Base-by-base conservation (phyloP, 2,113 vertebrate species). In the Mixornis gularis region DNA sequence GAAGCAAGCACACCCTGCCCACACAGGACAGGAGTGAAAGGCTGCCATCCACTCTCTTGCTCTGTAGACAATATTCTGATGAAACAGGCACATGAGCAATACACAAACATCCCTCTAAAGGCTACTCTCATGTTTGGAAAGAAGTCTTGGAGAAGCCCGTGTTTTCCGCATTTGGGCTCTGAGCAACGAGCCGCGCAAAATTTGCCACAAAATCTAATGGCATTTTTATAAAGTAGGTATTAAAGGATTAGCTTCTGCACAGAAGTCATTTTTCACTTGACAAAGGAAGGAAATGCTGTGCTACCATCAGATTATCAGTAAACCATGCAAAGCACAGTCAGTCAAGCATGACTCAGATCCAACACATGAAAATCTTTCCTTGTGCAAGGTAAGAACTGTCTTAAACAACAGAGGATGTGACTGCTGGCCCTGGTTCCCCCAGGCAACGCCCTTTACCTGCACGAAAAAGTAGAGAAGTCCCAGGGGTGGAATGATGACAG, bases 391-490 rank as follows among this genome's bases (percentile, higher is more conserved):
- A 55, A 63, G 20, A 74, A 44, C 13, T 43, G 9, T 9, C 53
- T 41, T 22, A 46, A 80, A 9, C 24, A 63, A 46, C 21, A 79
- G 53, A 77, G 20, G 30, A 49, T 8, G 27, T 5, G 11, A 49
- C 36, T 19, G 21, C 38, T 65, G 48, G 20, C 17, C 55, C 6
- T 16, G 36, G 12, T 4, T 48, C 4, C 9, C 34, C n/a, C 51
- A 27, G 12, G 36, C 2, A 13, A 34, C 17, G 34, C 3, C 20
- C 29, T 76, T 38, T n/a, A 99, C 99, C 98, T 99, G 99, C 51
- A 99, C 98, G 1, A 99, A 98, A 40, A 99, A 98, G 97, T 99
- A 99, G 85, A 99, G 34, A 52, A 99, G 93, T 5, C 98, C 99
- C 17, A 99, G 97, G 1, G 98, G 97, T 1, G 98, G 99, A 86